phyloP scores from a whole-genome alignment of 2,888 invertebrate genomes.

The Drosophila differens region DNA sequence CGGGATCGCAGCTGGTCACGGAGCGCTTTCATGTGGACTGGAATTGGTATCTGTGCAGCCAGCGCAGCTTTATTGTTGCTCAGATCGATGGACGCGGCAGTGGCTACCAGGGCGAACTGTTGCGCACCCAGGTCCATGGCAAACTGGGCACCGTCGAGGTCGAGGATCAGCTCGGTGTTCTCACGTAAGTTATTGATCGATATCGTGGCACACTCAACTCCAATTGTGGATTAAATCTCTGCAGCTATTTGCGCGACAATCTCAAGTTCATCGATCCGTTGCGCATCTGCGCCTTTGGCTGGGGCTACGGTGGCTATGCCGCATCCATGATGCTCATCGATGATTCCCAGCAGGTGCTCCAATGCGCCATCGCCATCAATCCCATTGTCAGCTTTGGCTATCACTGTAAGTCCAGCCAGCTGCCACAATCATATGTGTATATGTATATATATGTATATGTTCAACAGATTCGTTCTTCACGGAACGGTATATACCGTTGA shows the following conservation, averaged over 20 bases:
- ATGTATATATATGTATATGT: too few relatives aligned
- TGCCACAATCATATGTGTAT: background rate
- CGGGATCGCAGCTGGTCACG: slow-evolving; percentile 94
- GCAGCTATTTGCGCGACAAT: slow-evolving; percentile 91
- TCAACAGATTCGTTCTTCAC: slow-evolving; percentile 93
- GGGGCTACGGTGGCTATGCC: slow-evolving; percentile 95
- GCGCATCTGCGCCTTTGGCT: slow-evolving; percentile 93
- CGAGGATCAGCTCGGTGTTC: slow-evolving; percentile 90
- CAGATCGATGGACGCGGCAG: slow-evolving; percentile 96
- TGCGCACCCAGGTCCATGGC: slow-evolving; percentile 90
- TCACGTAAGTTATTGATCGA: slow-evolving; percentile 86
- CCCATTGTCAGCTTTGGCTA: slow-evolving; percentile 94
- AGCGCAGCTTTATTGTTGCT: slow-evolving; percentile 93
- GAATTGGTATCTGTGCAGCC: slow-evolving; percentile 93
- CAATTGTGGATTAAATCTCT: background rate
- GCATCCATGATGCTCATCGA: slow-evolving; percentile 92
- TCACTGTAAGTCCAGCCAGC: slow-evolving; percentile 87
- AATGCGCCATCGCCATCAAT: slow-evolving; percentile 94
- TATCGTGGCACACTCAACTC: background rate
- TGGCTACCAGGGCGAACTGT: slow-evolving; percentile 92
- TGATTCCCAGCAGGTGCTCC: slow-evolving; percentile 91
- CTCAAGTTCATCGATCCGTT: slow-evolving; percentile 92
- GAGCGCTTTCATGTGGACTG: slow-evolving; percentile 92
- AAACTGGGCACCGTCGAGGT: slow-evolving; percentile 91
- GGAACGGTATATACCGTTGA: slow-evolving; percentile 94